Evolutionary conservation across 2,797 vertebrate species (phyloP), one percentile per base, ranked within the genome.

Genomic region (Geotrypetes seraphini): DNA sequence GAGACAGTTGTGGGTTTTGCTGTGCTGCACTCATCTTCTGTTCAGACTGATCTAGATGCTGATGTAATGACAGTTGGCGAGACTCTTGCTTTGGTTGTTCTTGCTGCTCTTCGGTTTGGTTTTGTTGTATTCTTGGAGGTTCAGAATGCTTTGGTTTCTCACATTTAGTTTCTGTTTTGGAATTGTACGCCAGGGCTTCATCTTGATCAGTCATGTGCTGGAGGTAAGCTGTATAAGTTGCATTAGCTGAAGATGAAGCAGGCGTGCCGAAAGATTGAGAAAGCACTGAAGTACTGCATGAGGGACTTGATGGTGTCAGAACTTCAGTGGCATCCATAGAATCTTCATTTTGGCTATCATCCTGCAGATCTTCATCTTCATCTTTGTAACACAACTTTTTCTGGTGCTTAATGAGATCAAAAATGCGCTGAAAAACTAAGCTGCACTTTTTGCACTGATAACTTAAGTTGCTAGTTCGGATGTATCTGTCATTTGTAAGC

Each of bases 331-430:
- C 84, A 65, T 99, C 96, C 76, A 91, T 56, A 19, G 94, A 99
- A 69, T 99, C 95, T 61, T 99, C 96, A 7, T 97, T 99, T 75
- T 96, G 94, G 75, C 95, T 99, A 67, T 99, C 93, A 34, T 97
- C 93, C 46, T 96, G 92, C 48, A 91, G 87, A n/a, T 97, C 94
- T 39, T 98, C 94, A 43, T 99, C 96, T 73, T 99, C 96, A 50
- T 99, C 96, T 83, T 98, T 98, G 72, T 99, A 99, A 70, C 96
- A 99, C 61, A 97, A 81, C 75, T 98, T 99, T 72, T 99, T 99
- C 84, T 99, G 96, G 70, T 99, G 96, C 69, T 99, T 99, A 73
- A 99, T 99, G 43, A 99, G 83, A 72, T 99, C 96, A 65, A 99
- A 98, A 73, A 99, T 99, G 43, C 96, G 86, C 65, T 99, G 96